Conservation (phyloP, 2,888 invertebrate genomes). For the Phortica okadai region DNA sequence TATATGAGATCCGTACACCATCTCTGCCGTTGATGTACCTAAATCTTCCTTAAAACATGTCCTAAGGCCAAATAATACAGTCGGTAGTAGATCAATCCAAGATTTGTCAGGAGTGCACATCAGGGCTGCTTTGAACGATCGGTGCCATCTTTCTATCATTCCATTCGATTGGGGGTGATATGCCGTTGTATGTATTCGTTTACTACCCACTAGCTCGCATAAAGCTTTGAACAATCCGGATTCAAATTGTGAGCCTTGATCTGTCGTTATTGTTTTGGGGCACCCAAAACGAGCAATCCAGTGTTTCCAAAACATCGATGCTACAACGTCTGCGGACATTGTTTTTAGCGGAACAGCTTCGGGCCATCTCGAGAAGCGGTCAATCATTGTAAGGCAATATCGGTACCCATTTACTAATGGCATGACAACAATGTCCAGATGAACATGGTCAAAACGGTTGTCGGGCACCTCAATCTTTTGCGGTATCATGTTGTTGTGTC, state of each 20-base stretch:
- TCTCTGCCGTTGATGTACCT: conserved; percentile 34
- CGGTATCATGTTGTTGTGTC: not conserved
- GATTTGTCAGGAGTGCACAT: conserved; percentile 48
- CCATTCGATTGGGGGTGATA: conserved; percentile 72
- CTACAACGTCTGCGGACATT: not conserved
- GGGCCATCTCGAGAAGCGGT: not conserved
- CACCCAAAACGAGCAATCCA: not conserved
- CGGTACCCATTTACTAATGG: not conserved
- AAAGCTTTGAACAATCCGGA: not conserved
- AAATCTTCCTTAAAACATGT: not conserved
- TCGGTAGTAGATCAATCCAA: conserved; percentile 43
- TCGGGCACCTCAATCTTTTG: not conserved
- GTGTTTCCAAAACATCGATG: not conserved
- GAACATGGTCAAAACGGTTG: not conserved
- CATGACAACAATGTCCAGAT: not conserved
- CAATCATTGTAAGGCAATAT: not conserved
- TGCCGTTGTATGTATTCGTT: conserved; percentile 53
- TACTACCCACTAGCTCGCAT: not conserved
- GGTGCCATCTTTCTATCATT: conserved; percentile 72
- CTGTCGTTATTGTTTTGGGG: not conserved
- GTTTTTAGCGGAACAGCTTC: not conserved
- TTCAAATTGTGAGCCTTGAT: not conserved
- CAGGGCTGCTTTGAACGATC: conserved; percentile 72
- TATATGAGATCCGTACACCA: conserved; percentile 56
- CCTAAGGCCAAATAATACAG: conserved; percentile 19